phyloP scores from a whole-genome alignment of 2,113 vertebrate species.

The Scomber scombrus region DNA sequence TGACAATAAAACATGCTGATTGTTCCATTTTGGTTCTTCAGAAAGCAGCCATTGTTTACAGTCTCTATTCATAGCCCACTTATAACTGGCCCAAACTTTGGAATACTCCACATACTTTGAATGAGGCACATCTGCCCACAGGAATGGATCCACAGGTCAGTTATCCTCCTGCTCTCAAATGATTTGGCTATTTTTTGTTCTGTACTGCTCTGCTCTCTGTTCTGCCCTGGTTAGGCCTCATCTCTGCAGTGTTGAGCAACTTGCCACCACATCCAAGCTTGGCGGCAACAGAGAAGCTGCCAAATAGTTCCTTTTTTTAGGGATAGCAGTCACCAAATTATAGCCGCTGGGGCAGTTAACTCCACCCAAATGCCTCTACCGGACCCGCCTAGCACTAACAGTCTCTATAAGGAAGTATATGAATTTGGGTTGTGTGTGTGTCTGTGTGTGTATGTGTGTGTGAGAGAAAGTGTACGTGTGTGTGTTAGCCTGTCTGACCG shows the following conservation, averaged over 20 bases:
- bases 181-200: not conserved
- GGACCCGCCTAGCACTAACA: conserved; percentile 79
- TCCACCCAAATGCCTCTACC: conserved; percentile 76
- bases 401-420: conserved; percentile 36
- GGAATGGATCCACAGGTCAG: conserved; percentile 33
- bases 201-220: conserved; percentile 28
- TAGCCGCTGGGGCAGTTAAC: conserved; percentile 81
- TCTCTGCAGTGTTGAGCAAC: conserved; percentile 58
- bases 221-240: conserved; percentile 47
- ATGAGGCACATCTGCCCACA: conserved; percentile 47
- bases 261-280: conserved; percentile 83
- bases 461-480: conserved; percentile 9
- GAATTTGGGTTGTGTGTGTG: conserved; percentile 26
- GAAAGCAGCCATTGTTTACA: conserved; percentile 47
- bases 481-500: not conserved
- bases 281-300: conserved; percentile 74
- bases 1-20: conserved; percentile 23
- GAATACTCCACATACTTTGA: conserved; percentile 40
- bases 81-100: conserved; percentile 26
- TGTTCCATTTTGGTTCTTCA: conserved; percentile 34
- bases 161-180: conserved; percentile 21
- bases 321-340: conserved; percentile 86
- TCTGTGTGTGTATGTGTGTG: conserved; percentile 16
- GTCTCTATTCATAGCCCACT: conserved; percentile 42
- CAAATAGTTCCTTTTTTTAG: conserved; percentile 86